Percentiles rank a stretch among this genome's conserved stretches.
These are phyloP conservation scores for Microctenopoma steveboyesi DNA, from an alignment of 2,797 vertebrate genomes.

Conservation along the genomic window DNA sequence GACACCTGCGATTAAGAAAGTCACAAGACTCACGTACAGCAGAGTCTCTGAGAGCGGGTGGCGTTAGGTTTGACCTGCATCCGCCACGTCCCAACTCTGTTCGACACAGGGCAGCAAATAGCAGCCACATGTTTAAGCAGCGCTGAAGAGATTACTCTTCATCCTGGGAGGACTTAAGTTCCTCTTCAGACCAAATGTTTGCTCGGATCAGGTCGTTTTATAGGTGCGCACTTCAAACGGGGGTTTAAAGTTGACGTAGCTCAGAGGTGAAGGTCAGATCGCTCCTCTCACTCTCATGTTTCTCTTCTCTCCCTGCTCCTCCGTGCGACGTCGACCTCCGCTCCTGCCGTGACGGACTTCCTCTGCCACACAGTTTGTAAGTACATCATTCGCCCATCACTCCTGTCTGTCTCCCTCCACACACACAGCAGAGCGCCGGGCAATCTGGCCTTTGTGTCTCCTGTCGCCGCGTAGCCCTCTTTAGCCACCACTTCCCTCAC, in stretches of 20 bases:
- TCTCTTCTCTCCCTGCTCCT: conserved; percentile 34
- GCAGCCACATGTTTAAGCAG: conserved; percentile 55
- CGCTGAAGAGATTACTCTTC: conserved; percentile 63
- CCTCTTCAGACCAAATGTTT: conserved; percentile 65
- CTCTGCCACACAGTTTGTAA: conserved; percentile 84
- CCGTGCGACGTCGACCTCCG: conserved; percentile 15
- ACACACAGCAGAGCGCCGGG: conserved; percentile 44
- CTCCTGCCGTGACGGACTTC: conserved; percentile 67
- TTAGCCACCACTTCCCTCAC: conserved; percentile 56
- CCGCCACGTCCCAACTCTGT: background rate
- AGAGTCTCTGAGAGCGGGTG: background rate
- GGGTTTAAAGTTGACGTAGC: background rate
- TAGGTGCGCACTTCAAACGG: conserved; percentile 30
- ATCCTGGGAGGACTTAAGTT: conserved; percentile 61
- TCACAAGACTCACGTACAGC: conserved; percentile 8
- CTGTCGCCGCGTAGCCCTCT: conserved; percentile 41
- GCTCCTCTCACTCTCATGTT: conserved; percentile 27
- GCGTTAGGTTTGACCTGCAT: conserved; percentile 7
- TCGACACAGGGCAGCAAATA: background rate
- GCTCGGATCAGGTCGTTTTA: conserved; percentile 41
- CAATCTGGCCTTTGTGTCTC: conserved; percentile 60
- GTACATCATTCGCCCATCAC: conserved; percentile 80
- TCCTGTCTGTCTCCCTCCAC: conserved; percentile 59
- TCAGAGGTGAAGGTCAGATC: conserved; percentile 24
- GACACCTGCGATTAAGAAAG: conserved; percentile 23